Base-by-base conservation (phyloP, 1,140 invertebrate genomes). In the Psix sp. region DNA sequence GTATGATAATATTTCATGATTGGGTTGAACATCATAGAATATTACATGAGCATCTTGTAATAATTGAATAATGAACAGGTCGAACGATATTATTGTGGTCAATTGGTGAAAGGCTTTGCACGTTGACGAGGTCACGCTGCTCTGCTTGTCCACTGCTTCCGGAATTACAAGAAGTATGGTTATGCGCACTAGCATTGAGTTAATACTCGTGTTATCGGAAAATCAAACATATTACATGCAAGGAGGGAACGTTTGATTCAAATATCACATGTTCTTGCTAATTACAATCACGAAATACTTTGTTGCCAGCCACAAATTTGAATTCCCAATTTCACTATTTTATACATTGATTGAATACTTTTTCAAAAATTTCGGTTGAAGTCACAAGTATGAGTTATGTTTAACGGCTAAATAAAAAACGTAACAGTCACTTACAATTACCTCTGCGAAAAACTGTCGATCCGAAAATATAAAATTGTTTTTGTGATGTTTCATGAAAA, bases 41-140 rank as follows among this genome's bases (percentile, higher is more conserved):
- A 39, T 54, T 26, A 65, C 29, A 29, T 2, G 11, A 45, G 24
- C 49, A 13, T 24, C 62, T 56, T 48, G 14, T 29, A 40, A n/a
- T 74, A 62, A 74, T 68, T 74, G 39, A 74, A 63, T 68, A 52
- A 68, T 66, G 63, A 68, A 48, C 63, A 40, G 51, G 49, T 65
- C 26, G 49, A 51, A 42, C 24, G 48, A 68, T 63, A 63, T 74
- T 74, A 68, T 63, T 74, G 57, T 20, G 43, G 43, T 18, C 51
- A 59, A 74, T 67, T 63, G 35, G 42, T 35, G 52, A 45, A 24
- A 54, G 29, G 49, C 49, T 57, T 54, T 56, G 21, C 40, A 59
- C 46, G 66, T 73, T 54, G 68, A 59, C 40, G 49, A 63, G 67
- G 56, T 63, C 67, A 63, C 51, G 36, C 49, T 66, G 51, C 49